Evolutionary conservation across 2,797 vertebrate species (phyloP).

Genomic region (Silurus aristotelis): DNA sequence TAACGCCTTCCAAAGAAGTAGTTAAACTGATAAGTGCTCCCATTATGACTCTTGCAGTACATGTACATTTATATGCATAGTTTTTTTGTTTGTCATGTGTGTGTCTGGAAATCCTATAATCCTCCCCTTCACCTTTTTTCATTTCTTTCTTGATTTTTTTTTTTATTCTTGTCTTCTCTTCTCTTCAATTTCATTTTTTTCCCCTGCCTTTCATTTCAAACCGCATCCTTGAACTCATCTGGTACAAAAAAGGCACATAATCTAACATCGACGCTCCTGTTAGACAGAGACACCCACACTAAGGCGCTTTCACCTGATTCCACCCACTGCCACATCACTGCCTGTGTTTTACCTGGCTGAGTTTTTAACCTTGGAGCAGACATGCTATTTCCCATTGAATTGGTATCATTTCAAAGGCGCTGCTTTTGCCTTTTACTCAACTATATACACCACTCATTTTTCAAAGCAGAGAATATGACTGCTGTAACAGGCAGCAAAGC

Average conservation of each 20-base stretch:
- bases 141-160: background rate
- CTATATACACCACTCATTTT: slow-evolving; percentile 47
- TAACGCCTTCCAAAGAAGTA: slow-evolving; percentile 85
- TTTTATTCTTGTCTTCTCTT: background rate
- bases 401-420: slow-evolving; percentile 55
- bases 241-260: slow-evolving; percentile 11
- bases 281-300: slow-evolving; percentile 18
- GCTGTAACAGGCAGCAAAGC: slow-evolving; percentile 8
- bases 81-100: slow-evolving; percentile 29
- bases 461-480: slow-evolving; percentile 43
- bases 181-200: background rate
- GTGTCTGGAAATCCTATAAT: slow-evolving; percentile 42
- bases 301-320: slow-evolving; percentile 35
- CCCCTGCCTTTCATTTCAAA: slow-evolving; percentile 3
- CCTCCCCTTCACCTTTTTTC: slow-evolving; percentile 1
- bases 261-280: background rate
- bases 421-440: slow-evolving; percentile 40
- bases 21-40: slow-evolving; percentile 80
- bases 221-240: slow-evolving; percentile 30
- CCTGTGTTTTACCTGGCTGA: slow-evolving; percentile 31
- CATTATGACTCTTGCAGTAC: slow-evolving; percentile 67
- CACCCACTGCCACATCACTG: slow-evolving; percentile 46
- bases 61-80: background rate
- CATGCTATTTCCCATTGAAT: slow-evolving; percentile 54
- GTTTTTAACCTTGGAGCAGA: slow-evolving; percentile 54